Percentiles rank a stretch among this genome's conserved stretches.
Evolutionary conservation across 2,113 vertebrate species (phyloP).

Genomic region (Corvus hawaiiensis): DNA sequence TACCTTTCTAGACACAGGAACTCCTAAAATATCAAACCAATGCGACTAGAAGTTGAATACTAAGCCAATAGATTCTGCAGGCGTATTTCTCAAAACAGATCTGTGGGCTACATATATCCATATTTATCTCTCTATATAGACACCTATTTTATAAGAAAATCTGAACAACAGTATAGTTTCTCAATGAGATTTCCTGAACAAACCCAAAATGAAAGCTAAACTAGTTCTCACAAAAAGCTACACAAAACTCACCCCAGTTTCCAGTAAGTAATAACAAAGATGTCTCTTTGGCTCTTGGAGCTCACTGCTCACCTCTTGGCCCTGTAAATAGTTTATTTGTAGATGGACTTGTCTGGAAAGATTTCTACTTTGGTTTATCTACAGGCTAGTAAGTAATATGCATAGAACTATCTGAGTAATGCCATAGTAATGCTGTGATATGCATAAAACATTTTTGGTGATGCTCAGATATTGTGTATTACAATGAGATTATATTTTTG

Average conservation of each 20-base stretch:
- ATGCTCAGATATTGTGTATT: background rate
- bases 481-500: background rate
- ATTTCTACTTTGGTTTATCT: background rate
- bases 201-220: background rate
- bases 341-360: background rate
- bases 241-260: background rate
- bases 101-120: background rate
- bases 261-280: background rate
- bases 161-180: background rate
- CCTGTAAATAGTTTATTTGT: background rate
- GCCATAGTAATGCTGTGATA: background rate
- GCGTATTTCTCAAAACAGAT: background rate
- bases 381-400: background rate
- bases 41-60: background rate
- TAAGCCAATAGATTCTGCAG: background rate
- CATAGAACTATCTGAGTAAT: background rate
- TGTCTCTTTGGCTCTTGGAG: background rate
- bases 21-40: conserved; percentile 69
- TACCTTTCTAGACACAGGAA: conserved; percentile 71
- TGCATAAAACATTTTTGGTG: background rate
- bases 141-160: background rate
- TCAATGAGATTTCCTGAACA: background rate
- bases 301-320: background rate
- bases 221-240: background rate
- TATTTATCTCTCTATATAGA: background rate